Evolutionary conservation across 2,888 invertebrate species (phyloP), one percentile per base, ranked within the genome.

Genomic region (Heteromyza rotundicornis): DNA sequence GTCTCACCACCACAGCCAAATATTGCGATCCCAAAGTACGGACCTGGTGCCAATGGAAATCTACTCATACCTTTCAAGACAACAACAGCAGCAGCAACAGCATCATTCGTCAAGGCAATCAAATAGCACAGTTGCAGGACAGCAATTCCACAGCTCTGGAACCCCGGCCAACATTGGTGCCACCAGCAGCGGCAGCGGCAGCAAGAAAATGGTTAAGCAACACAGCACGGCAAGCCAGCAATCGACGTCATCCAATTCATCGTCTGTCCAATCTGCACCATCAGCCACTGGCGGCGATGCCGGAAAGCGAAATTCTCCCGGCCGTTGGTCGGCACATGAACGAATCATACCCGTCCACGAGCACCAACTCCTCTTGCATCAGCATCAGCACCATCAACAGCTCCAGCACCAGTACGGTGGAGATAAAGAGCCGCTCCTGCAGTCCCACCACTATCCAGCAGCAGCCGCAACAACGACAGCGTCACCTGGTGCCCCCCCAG

Each of bases 11-110:
- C 36, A 62, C 66, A 78, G 79, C 63, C 74, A 76, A 62, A 71
- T 79, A 68, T 69, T 77, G 69, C 74, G 79, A 76, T 79, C 79
- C 63, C 79, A 78, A 74, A 79, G 79, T 68, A 74, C 77, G 65
- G 79, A 79, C 69, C 63, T 76, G 68, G 73, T 78, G 67, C 72
- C 78, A 63, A 74, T 77, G 74, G 79, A 79, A 68, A 68, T 76
- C 50, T 76, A 77, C 64, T 69, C 70, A 57, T 68, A 70, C 63
- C 59, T 76, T 64, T 70, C 73, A 23, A 71, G 71, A 52, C 70
- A 70, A 55, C 74, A 73, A 20, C 66, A 55, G 8, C 57, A 60
- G 66, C 62, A 63, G 60, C 47, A 17, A 10, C 51, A 51, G 24
- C n/a, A n/a, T n/a, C n/a, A n/a, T n/a, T n/a, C n/a, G n/a, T n/a